These are phyloP conservation scores for Parasteatoda lunata DNA, from an alignment of 2,888 invertebrate genomes.

Conservation along the genomic window DNA sequence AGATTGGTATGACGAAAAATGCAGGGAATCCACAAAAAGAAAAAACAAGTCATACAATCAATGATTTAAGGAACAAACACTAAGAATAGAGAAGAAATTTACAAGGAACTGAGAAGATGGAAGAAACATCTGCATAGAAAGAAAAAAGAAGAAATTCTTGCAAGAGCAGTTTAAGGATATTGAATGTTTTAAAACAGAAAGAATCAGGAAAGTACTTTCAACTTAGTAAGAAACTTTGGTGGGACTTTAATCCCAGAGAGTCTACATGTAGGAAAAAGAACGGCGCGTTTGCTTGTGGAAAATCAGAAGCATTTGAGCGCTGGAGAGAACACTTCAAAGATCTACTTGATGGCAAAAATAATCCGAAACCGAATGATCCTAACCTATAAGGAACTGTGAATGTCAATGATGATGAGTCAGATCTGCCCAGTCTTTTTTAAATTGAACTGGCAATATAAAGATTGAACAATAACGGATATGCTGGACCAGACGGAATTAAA, in stretches of 20 bases:
- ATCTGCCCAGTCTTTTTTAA: not conserved
- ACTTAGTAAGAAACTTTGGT: not conserved
- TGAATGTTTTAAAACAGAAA: not conserved
- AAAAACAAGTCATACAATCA: not conserved
- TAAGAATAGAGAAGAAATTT: not conserved
- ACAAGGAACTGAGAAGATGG: not conserved
- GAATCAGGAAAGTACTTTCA: not conserved
- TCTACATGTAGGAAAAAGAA: not conserved
- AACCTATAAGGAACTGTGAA: not conserved
- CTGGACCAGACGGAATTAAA: not conserved
- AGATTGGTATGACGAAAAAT: not conserved
- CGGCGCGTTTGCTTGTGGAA: not conserved
- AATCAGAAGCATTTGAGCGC: not conserved
- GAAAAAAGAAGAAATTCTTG: not conserved
- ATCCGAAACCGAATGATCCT: not conserved
- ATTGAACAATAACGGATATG: not conserved
- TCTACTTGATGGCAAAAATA: not conserved
- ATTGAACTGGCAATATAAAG: not conserved
- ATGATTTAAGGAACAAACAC: not conserved
- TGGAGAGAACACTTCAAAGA: not conserved
- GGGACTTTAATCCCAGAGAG: not conserved
- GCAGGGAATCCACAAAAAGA: not conserved
- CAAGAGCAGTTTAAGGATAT: not conserved
- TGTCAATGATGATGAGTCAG: not conserved
- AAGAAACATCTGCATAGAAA: not conserved